Conservation (phyloP, 2,113 vertebrate species). For the Nesogale talazaci region DNA sequence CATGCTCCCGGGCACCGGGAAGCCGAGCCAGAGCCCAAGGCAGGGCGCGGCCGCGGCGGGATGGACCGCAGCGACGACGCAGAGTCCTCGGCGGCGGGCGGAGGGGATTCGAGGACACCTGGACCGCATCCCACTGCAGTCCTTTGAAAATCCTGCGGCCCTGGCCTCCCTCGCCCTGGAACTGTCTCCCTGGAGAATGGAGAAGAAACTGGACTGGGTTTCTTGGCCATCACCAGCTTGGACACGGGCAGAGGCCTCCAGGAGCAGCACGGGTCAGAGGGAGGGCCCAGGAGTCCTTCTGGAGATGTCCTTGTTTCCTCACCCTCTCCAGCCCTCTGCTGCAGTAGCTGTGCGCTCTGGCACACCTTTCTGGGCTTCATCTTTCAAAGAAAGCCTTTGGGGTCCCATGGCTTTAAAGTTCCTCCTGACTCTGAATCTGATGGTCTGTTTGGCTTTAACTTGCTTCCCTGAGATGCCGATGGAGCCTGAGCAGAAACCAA, state of each 20-base stretch:
- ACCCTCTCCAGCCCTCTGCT: accelerated
- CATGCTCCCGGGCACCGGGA: too few species aligned
- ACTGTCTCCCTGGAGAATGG: slow-evolving; percentile 14
- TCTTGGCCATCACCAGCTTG: not conserved
- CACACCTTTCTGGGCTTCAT: not conserved
- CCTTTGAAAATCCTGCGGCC: slow-evolving; percentile 50
- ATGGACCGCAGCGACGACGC: not conserved
- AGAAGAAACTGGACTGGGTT: slow-evolving; percentile 11
- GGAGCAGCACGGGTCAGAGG: not conserved
- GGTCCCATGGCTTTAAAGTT: not conserved
- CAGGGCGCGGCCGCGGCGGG: too few species aligned
- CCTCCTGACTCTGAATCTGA: slow-evolving; percentile 18
- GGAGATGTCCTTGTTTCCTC: not conserved
- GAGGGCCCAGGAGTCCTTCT: not conserved
- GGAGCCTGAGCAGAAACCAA: slow-evolving; percentile 36
- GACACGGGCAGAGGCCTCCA: not conserved
- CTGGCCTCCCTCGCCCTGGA: not conserved
- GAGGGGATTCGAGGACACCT: slow-evolving; percentile 80
- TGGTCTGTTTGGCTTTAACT: not conserved
- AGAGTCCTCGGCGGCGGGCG: slow-evolving; percentile 62
- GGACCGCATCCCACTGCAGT: slow-evolving; percentile 66
- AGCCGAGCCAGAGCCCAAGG: too few species aligned
- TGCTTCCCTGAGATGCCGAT: slow-evolving; percentile 14
- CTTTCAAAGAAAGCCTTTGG: slow-evolving; percentile 47
- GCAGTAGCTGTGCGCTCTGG: not conserved